Conservation (phyloP, 53 echinoderm and acorn worm genomes). For the Patiria pectinifera region DNA sequence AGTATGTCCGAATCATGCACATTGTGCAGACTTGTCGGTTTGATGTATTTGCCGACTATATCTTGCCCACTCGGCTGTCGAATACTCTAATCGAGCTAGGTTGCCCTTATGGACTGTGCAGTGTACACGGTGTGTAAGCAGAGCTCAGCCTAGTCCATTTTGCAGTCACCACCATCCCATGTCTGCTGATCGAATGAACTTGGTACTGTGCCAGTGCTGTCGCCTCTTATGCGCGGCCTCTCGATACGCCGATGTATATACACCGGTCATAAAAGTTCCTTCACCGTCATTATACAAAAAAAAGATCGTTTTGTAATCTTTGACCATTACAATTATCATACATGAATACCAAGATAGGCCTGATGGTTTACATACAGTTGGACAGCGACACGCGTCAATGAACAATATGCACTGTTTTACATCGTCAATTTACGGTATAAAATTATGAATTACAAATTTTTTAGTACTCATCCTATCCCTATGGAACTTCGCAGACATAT, state of each 20-base stretch:
- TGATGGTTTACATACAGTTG: background rate
- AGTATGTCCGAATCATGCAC: conserved; percentile 4
- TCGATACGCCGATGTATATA: background rate
- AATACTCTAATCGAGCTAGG: background rate
- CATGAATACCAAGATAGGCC: background rate
- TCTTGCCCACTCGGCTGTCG: background rate
- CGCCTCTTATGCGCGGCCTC: background rate
- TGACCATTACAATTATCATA: background rate
- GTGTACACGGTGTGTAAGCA: too few relatives aligned
- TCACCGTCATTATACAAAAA: background rate
- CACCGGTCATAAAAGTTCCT: background rate
- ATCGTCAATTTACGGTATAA: too few relatives aligned
- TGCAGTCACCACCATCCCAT: background rate
- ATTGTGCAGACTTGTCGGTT: background rate
- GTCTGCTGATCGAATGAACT: background rate
- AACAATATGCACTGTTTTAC: too few relatives aligned
- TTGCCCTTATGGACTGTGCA: too few relatives aligned
- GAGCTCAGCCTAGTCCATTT: too few relatives aligned
- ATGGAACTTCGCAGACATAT: too few relatives aligned
- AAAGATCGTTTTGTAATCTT: background rate
- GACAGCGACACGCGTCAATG: background rate
- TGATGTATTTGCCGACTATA: background rate
- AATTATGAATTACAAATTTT: too few relatives aligned
- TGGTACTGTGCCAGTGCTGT: background rate
- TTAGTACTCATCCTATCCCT: too few relatives aligned